Evolutionary conservation across 2,113 vertebrate genomes (phyloP).

Genomic region (Oxyura jamaicensis): DNA sequence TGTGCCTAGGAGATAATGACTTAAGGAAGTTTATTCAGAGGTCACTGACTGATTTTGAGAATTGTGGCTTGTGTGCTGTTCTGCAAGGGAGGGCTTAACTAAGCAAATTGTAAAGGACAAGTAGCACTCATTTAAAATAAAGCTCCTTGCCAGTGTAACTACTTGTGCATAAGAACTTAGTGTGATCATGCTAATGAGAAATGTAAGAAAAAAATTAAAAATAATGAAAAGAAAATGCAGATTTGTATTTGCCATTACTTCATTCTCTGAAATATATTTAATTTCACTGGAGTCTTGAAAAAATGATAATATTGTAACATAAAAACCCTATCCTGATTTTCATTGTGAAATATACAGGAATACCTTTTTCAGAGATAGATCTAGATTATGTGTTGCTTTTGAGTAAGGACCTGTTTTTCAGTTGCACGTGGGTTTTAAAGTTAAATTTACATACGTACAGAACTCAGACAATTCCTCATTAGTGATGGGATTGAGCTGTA

Average conservation of each 20-base stretch:
- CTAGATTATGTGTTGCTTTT: not conserved
- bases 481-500: not conserved
- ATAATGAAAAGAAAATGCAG: not conserved
- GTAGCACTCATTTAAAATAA: not conserved
- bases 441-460: not conserved
- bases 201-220: not conserved
- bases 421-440: not conserved
- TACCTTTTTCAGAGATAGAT: not conserved
- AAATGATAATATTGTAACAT: not conserved
- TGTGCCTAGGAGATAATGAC: not conserved
- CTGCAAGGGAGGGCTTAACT: not conserved
- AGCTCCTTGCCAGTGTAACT: not conserved
- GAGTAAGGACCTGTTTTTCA: not conserved
- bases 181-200: not conserved
- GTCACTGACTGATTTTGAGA: not conserved
- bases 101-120: not conserved
- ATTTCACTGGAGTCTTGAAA: not conserved
- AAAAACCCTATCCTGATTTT: not conserved
- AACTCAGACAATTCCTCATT: accelerated
- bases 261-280: not conserved
- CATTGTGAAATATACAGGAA: not conserved
- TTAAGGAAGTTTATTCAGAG: not conserved
- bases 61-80: not conserved
- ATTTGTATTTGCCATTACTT: not conserved
- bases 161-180: not conserved